Conservation (phyloP, 2,797 vertebrate genomes). For the Thalassophryne amazonica region DNA sequence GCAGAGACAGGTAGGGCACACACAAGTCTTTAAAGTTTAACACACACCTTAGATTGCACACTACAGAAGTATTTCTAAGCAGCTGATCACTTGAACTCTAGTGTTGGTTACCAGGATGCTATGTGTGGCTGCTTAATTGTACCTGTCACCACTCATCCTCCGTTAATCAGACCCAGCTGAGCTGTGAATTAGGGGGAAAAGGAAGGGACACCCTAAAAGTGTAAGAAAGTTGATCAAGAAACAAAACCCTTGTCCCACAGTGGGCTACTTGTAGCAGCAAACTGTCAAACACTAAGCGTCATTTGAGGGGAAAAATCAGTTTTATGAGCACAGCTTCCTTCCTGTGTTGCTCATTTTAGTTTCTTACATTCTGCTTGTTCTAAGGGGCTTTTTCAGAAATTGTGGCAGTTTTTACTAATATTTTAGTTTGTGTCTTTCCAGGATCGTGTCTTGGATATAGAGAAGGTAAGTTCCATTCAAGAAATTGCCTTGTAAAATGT, state of each 20-base stretch:
- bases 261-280: too few species aligned
- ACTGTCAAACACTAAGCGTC: slow-evolving; percentile 66
- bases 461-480: slow-evolving; percentile 92
- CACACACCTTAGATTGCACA: background rate
- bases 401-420: too few species aligned
- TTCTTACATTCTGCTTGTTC: too few species aligned
- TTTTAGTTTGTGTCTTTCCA: slow-evolving; percentile 70
- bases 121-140: slow-evolving; percentile 53
- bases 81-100: too few species aligned
- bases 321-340: too few species aligned
- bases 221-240: too few species aligned
- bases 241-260: too few species aligned
- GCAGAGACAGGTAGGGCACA: too few species aligned
- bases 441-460: slow-evolving; percentile 86
- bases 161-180: slow-evolving; percentile 67
- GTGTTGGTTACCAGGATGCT: slow-evolving; percentile 14
- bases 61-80: too few species aligned
- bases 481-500: too few species aligned
- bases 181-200: slow-evolving; percentile 71
- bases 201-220: slow-evolving; percentile 30
- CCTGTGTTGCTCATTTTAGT: slow-evolving; percentile 38
- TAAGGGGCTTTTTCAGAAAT: too few species aligned
- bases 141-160: slow-evolving; percentile 56
- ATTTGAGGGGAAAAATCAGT: slow-evolving; percentile 63
- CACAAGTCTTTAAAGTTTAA: slow-evolving; percentile 54